Conservation (phyloP, 2,113 vertebrate genomes). For the Bungarus multicinctus region DNA sequence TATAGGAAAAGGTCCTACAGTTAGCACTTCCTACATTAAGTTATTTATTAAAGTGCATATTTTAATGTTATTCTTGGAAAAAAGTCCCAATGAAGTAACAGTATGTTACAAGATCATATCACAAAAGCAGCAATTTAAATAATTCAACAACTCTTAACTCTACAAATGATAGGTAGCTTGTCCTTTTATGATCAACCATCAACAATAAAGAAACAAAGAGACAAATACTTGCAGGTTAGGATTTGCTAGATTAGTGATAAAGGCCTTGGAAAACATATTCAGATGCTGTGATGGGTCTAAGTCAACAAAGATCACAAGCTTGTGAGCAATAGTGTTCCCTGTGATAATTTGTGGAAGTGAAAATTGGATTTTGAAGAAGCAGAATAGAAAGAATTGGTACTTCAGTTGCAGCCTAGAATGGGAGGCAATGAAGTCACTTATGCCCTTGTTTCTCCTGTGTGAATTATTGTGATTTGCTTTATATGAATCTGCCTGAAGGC, state of each 20-base stretch:
- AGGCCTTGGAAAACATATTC: neutral
- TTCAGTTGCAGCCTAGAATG: neutral
- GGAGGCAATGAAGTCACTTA: neutral
- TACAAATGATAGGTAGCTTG: neutral
- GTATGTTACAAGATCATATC: neutral
- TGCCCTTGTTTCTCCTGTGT: neutral
- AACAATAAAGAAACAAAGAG: neutral
- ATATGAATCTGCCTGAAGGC: neutral
- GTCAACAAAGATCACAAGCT: neutral
- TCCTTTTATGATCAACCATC: neutral
- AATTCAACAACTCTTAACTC: neutral
- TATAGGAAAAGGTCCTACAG: neutral
- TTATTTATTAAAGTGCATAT: neutral
- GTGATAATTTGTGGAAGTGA: neutral
- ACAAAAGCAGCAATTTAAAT: neutral
- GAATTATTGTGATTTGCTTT: neutral
- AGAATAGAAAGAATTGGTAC: neutral
- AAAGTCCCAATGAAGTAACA: neutral
- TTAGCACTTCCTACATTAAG: neutral
- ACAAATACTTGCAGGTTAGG: neutral
- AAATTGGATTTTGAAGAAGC: neutral
- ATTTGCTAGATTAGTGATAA: neutral
- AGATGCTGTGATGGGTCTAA: neutral
- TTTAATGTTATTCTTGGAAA: neutral
- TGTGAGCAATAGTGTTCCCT: neutral